Evolutionary conservation across 2,888 invertebrate species (phyloP), one percentile per base, ranked within the genome.

Genomic region (Thereva nobilitata): DNA sequence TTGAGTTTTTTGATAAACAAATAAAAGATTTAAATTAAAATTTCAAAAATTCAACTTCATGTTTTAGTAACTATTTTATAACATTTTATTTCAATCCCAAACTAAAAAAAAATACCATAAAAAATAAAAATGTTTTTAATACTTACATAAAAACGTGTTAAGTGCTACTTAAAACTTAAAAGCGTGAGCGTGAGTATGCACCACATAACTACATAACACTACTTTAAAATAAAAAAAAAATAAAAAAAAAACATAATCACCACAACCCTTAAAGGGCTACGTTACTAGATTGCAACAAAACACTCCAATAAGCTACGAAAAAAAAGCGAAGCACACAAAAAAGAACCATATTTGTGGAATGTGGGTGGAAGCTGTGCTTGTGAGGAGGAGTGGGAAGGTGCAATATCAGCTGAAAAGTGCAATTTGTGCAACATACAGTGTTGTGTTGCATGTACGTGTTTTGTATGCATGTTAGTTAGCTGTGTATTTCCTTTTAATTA

Each of bases 101-200:
- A 50, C 41, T 49, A 59, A 35, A 52, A 66, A 54, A 47, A 53
- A 54, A 55, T 55, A 67, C 10, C 4, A 52, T 38, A 63, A 67
- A 67, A 54, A 68, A 38, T 34, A 64, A 12, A 67, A 53, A 23
- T 23, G 23, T 23, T 23, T 23, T 23, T 23, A 71, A 64, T 72
- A 72, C 72, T 72, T 72, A 72, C 72, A 72, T 69, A 69, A 72
- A 72, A 72, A 70, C 70, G 70, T 72, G 71, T 71, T 71, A 72
- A 72, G 72, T 72, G 70, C 64, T 71, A 71, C 72, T 64, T 64
- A 57, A 57, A 49, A 71, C 67, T 64, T 67, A 67, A 64, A 68
- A 65, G 68, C 68, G 70, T 67, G 66, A 70, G 50, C 40, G 64
- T 64, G 53, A 64, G 37, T 34, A 64, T 53, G 64, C 64, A 64